A percentile compares a stretch with the other conserved stretches of the same genome.
phyloP scores from a whole-genome alignment of 2,113 vertebrate genomes.

The Salvelinus alpinus region DNA sequence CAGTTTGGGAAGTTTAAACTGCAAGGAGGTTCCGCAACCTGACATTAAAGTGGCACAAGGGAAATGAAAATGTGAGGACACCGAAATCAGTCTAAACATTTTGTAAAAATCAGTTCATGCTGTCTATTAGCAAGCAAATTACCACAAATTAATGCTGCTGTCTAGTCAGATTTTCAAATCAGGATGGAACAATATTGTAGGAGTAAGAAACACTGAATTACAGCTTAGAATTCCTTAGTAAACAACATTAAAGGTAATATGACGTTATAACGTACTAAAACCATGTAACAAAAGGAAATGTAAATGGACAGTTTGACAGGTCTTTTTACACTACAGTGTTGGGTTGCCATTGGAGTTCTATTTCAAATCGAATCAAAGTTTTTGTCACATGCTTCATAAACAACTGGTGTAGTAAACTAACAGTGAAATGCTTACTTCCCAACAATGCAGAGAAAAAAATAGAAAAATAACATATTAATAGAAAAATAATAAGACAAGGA shows the following conservation, averaged over 20 bases:
- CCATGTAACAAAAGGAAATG: not conserved
- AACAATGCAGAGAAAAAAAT: too few species aligned
- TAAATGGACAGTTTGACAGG: not conserved
- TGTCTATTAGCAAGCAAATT: conserved; percentile 40
- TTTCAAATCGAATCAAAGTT: not conserved
- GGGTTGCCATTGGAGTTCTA: conserved; percentile 14
- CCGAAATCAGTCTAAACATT: conserved; percentile 37
- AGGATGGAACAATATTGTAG: conserved; percentile 25
- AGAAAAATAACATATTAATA: too few species aligned
- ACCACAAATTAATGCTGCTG: conserved; percentile 48
- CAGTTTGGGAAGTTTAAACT: conserved; percentile 35
- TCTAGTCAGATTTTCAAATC: conserved; percentile 34
- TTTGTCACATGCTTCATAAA: too few species aligned
- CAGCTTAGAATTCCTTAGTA: conserved; percentile 14
- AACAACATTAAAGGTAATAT: conserved; percentile 7
- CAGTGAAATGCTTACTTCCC: too few species aligned
- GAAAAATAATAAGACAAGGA: too few species aligned
- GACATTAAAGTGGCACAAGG: conserved; percentile 36
- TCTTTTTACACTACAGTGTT: not conserved
- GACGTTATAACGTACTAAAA: conserved; percentile 5
- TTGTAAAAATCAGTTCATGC: conserved; percentile 40
- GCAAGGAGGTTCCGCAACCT: conserved; percentile 6
- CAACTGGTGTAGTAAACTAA: too few species aligned
- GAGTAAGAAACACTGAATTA: conserved; percentile 23
- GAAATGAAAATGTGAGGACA: conserved; percentile 49